phyloP scores from a whole-genome alignment of 2,888 invertebrate species.

The Volucella inflata region DNA sequence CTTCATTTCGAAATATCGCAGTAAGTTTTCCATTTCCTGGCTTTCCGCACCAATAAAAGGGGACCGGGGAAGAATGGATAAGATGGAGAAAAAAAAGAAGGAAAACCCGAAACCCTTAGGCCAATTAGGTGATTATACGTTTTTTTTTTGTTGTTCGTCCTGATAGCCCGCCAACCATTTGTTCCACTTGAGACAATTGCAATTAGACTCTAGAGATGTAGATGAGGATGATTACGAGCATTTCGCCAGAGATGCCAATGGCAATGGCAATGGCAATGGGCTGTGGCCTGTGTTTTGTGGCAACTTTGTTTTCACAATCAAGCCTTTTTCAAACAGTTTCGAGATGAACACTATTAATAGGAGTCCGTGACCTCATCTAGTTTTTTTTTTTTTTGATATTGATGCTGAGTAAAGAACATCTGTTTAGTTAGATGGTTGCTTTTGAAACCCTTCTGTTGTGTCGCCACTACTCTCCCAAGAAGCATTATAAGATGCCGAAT shows the following conservation, averaged over 20 bases:
- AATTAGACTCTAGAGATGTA: neutral
- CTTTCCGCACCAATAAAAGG: neutral
- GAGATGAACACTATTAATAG: no score
- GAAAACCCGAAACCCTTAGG: constrained; percentile 14
- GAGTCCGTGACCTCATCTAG: no score
- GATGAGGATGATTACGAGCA: neutral
- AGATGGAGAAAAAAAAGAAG: neutral
- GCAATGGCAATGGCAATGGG: neutral
- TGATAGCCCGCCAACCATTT: neutral
- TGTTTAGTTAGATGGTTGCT: no score
- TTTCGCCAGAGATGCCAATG: neutral
- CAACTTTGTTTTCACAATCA: no score
- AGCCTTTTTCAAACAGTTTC: no score
- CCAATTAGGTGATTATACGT: constrained; percentile 50
- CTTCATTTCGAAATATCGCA: neutral
- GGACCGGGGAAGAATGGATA: neutral
- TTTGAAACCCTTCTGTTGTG: no score
- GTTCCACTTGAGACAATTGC: constrained; percentile 24
- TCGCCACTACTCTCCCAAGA: no score
- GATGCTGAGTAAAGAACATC: no score
- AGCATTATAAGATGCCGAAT: no score
- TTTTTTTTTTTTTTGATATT: no score
- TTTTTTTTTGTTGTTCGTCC: neutral
- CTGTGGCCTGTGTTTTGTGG: neutral
- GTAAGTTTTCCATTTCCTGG: constrained; percentile 7